Base-by-base conservation (phyloP, 2,888 invertebrate genomes). In the Agonopterix arenella region DNA sequence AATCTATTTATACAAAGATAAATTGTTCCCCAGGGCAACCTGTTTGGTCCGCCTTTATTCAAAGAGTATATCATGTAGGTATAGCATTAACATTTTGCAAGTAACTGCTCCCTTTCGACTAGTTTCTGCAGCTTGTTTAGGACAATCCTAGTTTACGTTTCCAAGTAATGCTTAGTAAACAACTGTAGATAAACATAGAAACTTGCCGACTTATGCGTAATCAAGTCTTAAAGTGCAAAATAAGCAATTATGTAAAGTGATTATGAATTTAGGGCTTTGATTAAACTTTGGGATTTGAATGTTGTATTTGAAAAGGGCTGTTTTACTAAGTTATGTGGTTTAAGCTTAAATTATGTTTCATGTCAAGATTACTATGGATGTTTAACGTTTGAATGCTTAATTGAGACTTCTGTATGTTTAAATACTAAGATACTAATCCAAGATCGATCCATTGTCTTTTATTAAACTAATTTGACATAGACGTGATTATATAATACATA, bases 101-200 rank as follows among this genome's bases (percentile, higher is more conserved):
- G 44, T 46, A 38, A 43, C 28, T 28, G 5, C 28, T 28, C 28
- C 28, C 28, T 28, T 28, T 28, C 28, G 36, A 48, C 48, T 28
- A 50, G 37, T 48, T 46, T 45, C 41, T 11, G 45, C 18, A 44
- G 50, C 43, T 56, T 56, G 53, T 55, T 52, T 51, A 51, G 48
- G 45, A 49, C 49, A 44, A 51, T 46, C 40, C 49, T 46, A 49
- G 48, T 52, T 52, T 48, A 46, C 46, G 48, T 46, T 46, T 11
- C 46, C 46, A 44, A 44, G 53, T 53, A 53, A 52, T 48, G 50
- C 48, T 44, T 46, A 41, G 44, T 48, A 48, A 50, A 53, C 46
- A 49, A 48, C 49, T 47, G 44, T 46, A 50, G 41, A 45, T 49
- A 52, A 47, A 49, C 49, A 52, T 41, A 44, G 45, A 42, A 42